Evolutionary conservation across 1,140 invertebrate species (phyloP), one percentile per base, ranked within the genome.

Genomic region (Drosophila suzukii): DNA sequence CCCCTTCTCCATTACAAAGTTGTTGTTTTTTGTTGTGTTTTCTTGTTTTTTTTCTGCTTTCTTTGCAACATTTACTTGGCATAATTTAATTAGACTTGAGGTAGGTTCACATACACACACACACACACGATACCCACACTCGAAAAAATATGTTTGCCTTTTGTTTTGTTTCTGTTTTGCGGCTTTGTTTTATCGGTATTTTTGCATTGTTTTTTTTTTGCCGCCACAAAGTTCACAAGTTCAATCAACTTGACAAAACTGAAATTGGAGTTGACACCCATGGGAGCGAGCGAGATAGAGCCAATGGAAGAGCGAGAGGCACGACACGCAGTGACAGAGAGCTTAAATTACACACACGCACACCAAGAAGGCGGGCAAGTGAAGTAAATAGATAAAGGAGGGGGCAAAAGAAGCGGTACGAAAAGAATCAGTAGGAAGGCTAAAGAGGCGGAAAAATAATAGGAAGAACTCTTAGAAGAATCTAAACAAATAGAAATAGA

Each of bases 11-110:
- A 4, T 27, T 24, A 13, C 47, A 46, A 44, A 30, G 27, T 63
- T 30, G 17, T 17, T 60, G 4, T 54, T 44, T 5, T 20, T 20
- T 20, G 17, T 15, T 0, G 2, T 7, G 15, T 6, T 11, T 20
- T 4, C 4, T 8, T 11, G 13, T 3, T 13, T 39, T 39, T 38
- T 41, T 38, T 44, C 13, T 20, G 34, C 24, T 62, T 54, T 39
- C 38, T 41, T 55, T 56, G 60, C 17, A 49, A 43, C 46, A 44
- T 66, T 71, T 78, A 51, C 32, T 44, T 71, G 49, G 61, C 58
- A 76, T 84, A 73, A 76, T 80, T 84, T 63, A 80, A 84, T 84
- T 80, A 59, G 41, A 68, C 78, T 78, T 85, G 81, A 67, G 74
- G 74, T 77, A 84, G 77, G 77, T 72, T 77, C 49, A 36, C 13